phyloP scores from a whole-genome alignment of 2,888 invertebrate genomes.

The Bombylius discolor region DNA sequence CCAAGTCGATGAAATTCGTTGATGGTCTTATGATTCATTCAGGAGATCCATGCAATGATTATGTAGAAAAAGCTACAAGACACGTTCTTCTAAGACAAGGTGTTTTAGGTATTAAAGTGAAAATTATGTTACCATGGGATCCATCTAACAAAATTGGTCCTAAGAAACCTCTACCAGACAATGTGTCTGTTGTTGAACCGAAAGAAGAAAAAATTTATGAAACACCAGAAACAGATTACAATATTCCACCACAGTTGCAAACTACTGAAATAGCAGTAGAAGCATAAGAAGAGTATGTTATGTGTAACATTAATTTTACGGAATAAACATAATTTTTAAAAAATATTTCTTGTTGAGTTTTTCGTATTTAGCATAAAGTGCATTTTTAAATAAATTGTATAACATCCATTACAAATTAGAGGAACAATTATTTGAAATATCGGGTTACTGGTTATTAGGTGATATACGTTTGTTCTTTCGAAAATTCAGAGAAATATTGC shows the following conservation, averaged over 20 bases:
- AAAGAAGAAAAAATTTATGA: slow-evolving; percentile 72
- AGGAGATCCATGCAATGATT: slow-evolving; percentile 96
- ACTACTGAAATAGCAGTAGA: neutral
- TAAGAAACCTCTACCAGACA: slow-evolving; percentile 94
- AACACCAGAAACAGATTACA: slow-evolving; percentile 35
- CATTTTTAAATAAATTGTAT: no score
- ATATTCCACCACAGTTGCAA: slow-evolving; percentile 19
- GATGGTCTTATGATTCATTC: slow-evolving; percentile 99
- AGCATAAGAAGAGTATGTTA: neutral
- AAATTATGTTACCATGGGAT: slow-evolving; percentile 99
- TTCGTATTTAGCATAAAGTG: no score
- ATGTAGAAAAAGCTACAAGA: slow-evolving; percentile 94
- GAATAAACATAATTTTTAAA: no score
- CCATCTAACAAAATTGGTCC: slow-evolving; percentile 95
- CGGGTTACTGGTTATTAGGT: no score
- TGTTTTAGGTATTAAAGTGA: slow-evolving; percentile 69
- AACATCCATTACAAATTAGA: no score
- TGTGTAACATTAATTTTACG: no score
- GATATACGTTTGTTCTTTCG: no score
- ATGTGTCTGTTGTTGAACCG: slow-evolving; percentile 92
- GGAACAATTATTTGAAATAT: no score
- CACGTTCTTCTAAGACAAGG: slow-evolving; percentile 94
- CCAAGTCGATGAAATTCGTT: slow-evolving; percentile 99
- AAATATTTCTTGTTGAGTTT: no score
- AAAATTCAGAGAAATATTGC: no score